Percentiles rank a stretch among this genome's conserved stretches.
These are phyloP conservation scores for Dryas iulia DNA, from an alignment of 1,140 invertebrate genomes.

Conservation along the genomic window DNA sequence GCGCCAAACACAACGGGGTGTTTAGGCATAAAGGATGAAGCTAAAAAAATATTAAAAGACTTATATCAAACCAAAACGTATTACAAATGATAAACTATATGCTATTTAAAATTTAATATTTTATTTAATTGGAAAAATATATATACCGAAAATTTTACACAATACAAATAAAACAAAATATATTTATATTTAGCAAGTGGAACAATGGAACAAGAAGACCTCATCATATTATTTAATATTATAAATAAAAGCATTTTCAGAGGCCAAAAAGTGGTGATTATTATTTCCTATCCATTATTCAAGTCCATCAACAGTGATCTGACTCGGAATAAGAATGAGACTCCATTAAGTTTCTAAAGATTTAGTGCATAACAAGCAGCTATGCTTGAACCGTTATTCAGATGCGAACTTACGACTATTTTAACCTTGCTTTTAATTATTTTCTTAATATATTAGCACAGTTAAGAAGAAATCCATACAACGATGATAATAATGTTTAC, in stretches of 20 bases:
- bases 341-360: constrained; percentile 64
- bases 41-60: no score
- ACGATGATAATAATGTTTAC: neutral
- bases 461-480: no score
- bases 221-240: neutral
- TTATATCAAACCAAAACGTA: no score
- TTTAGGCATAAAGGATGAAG: no score
- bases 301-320: constrained; percentile 46
- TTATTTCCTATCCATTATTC: constrained; percentile 53
- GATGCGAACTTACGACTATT: constrained; percentile 44
- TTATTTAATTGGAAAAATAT: no score
- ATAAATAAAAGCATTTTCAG: neutral
- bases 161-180: no score
- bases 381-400: constrained; percentile 43
- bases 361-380: constrained; percentile 66
- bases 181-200: neutral
- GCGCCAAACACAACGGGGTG: no score
- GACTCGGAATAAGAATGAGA: constrained; percentile 72
- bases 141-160: no score
- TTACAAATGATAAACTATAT: no score
- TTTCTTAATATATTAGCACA: constrained; percentile 13
- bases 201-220: neutral
- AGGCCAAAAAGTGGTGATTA: constrained; percentile 37
- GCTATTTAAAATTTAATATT: no score
- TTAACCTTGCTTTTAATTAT: constrained; percentile 49